phyloP scores from a whole-genome alignment of 1,140 invertebrate genomes.

The Dreissena polymorpha region DNA sequence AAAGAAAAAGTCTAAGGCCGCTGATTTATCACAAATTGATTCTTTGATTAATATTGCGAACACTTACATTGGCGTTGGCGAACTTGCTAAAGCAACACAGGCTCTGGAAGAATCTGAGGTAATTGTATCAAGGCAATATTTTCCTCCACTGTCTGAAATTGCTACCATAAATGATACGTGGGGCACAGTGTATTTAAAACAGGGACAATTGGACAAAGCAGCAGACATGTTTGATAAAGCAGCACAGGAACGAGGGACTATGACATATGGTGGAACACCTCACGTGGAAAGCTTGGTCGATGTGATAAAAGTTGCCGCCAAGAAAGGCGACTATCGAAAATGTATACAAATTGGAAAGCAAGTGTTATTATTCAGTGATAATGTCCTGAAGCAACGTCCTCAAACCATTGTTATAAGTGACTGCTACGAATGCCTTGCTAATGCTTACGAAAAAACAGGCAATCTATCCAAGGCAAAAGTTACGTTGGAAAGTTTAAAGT shows the following conservation, averaged over 20 bases:
- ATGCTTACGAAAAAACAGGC: too few species aligned
- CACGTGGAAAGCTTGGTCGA: conserved; percentile 43
- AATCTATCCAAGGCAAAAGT: too few species aligned
- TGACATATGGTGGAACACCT: background rate
- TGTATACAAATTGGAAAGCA: conserved; percentile 13
- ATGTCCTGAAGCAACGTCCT: conserved; percentile 9
- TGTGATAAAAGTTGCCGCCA: conserved; percentile 12
- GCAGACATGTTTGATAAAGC: conserved; percentile 29
- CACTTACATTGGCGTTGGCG: background rate
- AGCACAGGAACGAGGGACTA: conserved; percentile 14
- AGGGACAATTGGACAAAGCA: conserved; percentile 7
- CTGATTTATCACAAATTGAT: background rate
- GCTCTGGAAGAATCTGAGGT: conserved; percentile 30
- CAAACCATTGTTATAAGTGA: conserved; percentile 30
- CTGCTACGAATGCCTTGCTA: conserved; percentile 25
- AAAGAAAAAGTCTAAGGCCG: conserved; percentile 15
- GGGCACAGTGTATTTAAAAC: conserved; percentile 17
- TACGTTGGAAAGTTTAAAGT: too few species aligned
- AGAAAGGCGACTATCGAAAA: background rate
- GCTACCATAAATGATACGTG: conserved; percentile 31
- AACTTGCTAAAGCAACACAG: conserved; percentile 11
- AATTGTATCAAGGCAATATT: background rate
- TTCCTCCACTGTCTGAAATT: background rate
- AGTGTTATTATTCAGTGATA: conserved; percentile 19
- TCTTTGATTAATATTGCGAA: conserved; percentile 39